These are phyloP conservation scores for Drosophila watanabei DNA, from an alignment of 1,140 invertebrate species.

Conservation along the genomic window DNA sequence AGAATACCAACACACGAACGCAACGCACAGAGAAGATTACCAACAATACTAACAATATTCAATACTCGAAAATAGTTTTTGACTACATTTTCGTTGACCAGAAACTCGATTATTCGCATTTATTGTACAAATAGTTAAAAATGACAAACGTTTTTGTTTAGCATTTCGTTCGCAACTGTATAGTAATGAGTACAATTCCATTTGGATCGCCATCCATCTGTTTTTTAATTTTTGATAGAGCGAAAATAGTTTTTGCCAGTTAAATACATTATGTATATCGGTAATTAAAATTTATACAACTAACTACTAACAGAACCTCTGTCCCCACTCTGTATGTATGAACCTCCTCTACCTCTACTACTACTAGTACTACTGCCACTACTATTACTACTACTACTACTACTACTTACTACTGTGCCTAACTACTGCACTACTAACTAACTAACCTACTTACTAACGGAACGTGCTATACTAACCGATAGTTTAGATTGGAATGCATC, in stretches of 20 bases:
- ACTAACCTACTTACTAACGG: constrained; percentile 33
- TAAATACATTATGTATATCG: constrained; percentile 8
- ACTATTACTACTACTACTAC: constrained; percentile 34
- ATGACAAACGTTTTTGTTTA: constrained; percentile 44
- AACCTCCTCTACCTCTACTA: constrained; percentile 42
- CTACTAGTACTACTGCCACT: constrained; percentile 11
- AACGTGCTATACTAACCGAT: constrained; percentile 50
- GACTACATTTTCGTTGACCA: constrained; percentile 15
- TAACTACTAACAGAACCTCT: constrained; percentile 10
- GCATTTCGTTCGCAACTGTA: constrained; percentile 49
- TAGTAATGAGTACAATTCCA: constrained; percentile 51
- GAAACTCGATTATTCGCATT: constrained; percentile 52
- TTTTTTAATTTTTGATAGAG: constrained; percentile 49
- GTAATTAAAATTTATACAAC: constrained; percentile 26
- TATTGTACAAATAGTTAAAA: constrained; percentile 64
- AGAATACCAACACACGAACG: constrained; percentile 20
- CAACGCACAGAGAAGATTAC: constrained; percentile 9
- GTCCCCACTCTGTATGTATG: constrained; percentile 42
- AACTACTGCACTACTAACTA: constrained; percentile 47
- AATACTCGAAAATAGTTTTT: constrained; percentile 41
- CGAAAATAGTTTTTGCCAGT: constrained; percentile 44
- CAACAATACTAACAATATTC: constrained; percentile 12
- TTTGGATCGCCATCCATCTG: constrained; percentile 52
- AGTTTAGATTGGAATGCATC: constrained; percentile 51
- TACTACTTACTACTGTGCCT: constrained; percentile 29